Evolutionary conservation across 2,797 vertebrate species (phyloP).

Genomic region (Acipenser transmontanus): DNA sequence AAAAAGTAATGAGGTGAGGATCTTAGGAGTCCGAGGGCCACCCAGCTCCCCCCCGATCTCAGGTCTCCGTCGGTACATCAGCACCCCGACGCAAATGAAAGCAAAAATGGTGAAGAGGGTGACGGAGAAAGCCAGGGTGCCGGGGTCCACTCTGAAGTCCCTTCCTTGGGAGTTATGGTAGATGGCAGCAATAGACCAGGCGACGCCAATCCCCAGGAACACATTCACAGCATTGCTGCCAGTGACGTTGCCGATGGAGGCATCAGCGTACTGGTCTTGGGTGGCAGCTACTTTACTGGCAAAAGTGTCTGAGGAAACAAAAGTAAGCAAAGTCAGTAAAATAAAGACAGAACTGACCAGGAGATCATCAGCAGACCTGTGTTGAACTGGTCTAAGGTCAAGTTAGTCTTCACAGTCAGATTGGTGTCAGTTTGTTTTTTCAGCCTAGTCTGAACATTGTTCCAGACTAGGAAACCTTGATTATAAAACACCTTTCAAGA

Average conservation of each 20-base stretch:
- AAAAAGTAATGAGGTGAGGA: conserved; percentile 79
- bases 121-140: conserved; percentile 91
- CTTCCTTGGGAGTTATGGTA: conserved; percentile 72
- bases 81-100: conserved; percentile 85
- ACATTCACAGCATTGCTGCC: conserved; percentile 96
- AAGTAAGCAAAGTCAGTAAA: too few relatives aligned
- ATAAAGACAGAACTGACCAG: too few relatives aligned
- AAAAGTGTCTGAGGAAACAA: conserved; percentile 79
- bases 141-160: conserved; percentile 77
- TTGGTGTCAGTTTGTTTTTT: too few relatives aligned
- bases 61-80: conserved; percentile 86
- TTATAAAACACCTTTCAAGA: too few relatives aligned
- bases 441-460: too few relatives aligned
- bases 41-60: conserved; percentile 92
- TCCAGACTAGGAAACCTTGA: too few relatives aligned
- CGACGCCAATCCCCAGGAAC: conserved; percentile 91
- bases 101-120: conserved; percentile 97
- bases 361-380: too few relatives aligned
- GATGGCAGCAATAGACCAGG: conserved; percentile 93
- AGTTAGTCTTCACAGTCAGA: too few relatives aligned
- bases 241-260: conserved; percentile 94
- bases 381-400: too few relatives aligned
- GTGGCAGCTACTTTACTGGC: conserved; percentile 90
- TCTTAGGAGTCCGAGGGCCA: conserved; percentile 81
- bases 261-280: conserved; percentile 93